Evolutionary conservation across 2,888 invertebrate species (phyloP).

Genomic region (Amblyjoppa proteus): DNA sequence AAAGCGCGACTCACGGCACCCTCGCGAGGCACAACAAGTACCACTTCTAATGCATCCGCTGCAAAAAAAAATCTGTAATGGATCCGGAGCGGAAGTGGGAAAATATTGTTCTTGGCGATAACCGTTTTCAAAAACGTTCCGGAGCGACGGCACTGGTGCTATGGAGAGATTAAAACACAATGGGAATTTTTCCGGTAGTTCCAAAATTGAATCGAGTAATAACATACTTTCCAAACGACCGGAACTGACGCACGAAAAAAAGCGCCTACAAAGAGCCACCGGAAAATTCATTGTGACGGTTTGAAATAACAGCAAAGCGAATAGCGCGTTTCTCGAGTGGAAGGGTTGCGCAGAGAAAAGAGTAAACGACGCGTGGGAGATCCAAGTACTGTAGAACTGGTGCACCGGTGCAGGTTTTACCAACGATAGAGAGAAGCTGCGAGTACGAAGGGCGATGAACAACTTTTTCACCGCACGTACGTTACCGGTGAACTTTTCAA

Average conservation of each 20-base stretch:
- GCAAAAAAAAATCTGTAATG: too few relatives aligned
- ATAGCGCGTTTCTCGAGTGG: slow-evolving; percentile 48
- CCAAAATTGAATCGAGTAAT: neutral
- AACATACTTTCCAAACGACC: neutral
- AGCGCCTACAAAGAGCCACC: neutral
- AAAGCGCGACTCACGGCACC: too few relatives aligned
- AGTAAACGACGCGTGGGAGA: slow-evolving; percentile 11
- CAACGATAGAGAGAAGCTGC: slow-evolving; percentile 13
- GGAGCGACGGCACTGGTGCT: too few relatives aligned
- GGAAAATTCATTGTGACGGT: slow-evolving; percentile 49
- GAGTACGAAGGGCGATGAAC: slow-evolving; percentile 25
- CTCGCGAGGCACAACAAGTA: too few relatives aligned
- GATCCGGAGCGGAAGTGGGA: too few relatives aligned
- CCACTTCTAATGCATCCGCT: too few relatives aligned
- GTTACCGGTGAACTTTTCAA: neutral
- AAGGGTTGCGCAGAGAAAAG: neutral
- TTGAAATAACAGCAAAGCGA: slow-evolving; percentile 30
- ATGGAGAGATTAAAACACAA: neutral
- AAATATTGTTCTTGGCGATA: too few relatives aligned
- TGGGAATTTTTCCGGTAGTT: neutral
- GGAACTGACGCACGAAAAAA: neutral
- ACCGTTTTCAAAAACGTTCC: too few relatives aligned
- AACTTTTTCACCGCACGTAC: slow-evolving; percentile 43
- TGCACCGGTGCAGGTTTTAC: neutral
- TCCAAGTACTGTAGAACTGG: slow-evolving; percentile 7